Conservation (phyloP, 2,113 vertebrate genomes). For the Micronycteris hirsuta region DNA sequence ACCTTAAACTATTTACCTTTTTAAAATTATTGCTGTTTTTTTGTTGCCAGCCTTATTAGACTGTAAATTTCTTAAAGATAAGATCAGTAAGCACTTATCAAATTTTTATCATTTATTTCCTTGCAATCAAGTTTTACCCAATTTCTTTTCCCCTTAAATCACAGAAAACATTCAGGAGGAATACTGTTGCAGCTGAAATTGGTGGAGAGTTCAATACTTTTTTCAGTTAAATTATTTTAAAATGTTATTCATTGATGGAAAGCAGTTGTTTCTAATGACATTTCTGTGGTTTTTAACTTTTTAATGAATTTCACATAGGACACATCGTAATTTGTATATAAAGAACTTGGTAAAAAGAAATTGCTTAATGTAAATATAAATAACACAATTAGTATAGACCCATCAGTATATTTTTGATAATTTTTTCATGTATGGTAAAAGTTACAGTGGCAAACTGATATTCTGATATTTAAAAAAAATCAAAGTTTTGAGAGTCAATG, state of each 20-base stretch:
- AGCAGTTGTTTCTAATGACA: constrained; percentile 81
- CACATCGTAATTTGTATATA: constrained; percentile 86
- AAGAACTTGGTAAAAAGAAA: constrained; percentile 81
- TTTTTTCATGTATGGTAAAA: constrained; percentile 81
- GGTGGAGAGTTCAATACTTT: constrained; percentile 68
- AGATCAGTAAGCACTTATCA: constrained; percentile 26
- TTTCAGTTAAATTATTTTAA: constrained; percentile 81
- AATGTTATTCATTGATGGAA: constrained; percentile 76
- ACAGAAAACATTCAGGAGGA: constrained; percentile 71
- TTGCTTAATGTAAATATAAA: constrained; percentile 87
- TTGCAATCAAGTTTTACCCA: constrained; percentile 41
- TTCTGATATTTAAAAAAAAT: constrained; percentile 66
- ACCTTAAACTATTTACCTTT: constrained; percentile 24
- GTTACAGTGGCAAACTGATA: constrained; percentile 66
- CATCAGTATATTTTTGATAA: constrained; percentile 89
- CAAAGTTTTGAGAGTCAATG: constrained; percentile 57
- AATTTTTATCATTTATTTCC: constrained; percentile 22
- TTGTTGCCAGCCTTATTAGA: neutral
- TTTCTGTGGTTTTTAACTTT: constrained; percentile 88
- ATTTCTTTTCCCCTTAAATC: constrained; percentile 38
- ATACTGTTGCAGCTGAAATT: constrained; percentile 70
- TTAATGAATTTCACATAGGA: constrained; percentile 82
- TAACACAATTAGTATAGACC: constrained; percentile 83
- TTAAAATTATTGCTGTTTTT: neutral
- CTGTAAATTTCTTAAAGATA: constrained; percentile 17